Evolutionary conservation across 35 echinoderm and acorn worm species (phyloP), one percentile per base, ranked within the genome.

Genomic region (Ptychodera flava): DNA sequence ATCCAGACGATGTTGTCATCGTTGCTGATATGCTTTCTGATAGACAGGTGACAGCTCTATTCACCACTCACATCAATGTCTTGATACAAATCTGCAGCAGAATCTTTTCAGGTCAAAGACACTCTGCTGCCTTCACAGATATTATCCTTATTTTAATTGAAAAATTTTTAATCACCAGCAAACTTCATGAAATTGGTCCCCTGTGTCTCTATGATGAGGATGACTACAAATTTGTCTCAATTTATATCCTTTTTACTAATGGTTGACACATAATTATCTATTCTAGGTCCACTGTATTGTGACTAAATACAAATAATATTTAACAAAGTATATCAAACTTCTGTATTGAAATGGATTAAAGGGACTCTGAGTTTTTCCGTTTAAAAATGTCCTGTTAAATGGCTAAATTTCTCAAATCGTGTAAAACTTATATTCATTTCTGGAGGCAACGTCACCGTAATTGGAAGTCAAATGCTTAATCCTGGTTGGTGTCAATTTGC

Each of bases 211-310:
- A 64, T 64, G 6, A 64, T 64, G 6, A 64, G 6, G 45, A 64
- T 64, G 45, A 64, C 45, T 64, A 64, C 45, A 64, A 64, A 64
- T n/a, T n/a, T n/a, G n/a, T n/a, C n/a, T n/a, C n/a, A n/a, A n/a
- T n/a, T n/a, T n/a, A n/a, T n/a, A n/a, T n/a, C n/a, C n/a, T n/a
- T n/a, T n/a, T n/a, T n/a, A n/a, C n/a, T n/a, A n/a, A n/a, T n/a
- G n/a, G n/a, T n/a, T n/a, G n/a, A n/a, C n/a, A n/a, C n/a, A n/a
- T n/a, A n/a, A n/a, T n/a, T n/a, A n/a, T n/a, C n/a, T n/a, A n/a
- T n/a, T n/a, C n/a, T n/a, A n/a, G n/a, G n/a, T n/a, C n/a, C n/a
- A n/a, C n/a, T n/a, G n/a, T n/a, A n/a, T n/a, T n/a, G n/a, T n/a
- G n/a, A n/a, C n/a, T n/a, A n/a, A n/a, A n/a, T n/a, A n/a, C n/a